Percentiles rank a stretch among this genome's conserved stretches.
Evolutionary conservation across 2,888 invertebrate genomes (phyloP).

Genomic region (Xestia sexstrigata): DNA sequence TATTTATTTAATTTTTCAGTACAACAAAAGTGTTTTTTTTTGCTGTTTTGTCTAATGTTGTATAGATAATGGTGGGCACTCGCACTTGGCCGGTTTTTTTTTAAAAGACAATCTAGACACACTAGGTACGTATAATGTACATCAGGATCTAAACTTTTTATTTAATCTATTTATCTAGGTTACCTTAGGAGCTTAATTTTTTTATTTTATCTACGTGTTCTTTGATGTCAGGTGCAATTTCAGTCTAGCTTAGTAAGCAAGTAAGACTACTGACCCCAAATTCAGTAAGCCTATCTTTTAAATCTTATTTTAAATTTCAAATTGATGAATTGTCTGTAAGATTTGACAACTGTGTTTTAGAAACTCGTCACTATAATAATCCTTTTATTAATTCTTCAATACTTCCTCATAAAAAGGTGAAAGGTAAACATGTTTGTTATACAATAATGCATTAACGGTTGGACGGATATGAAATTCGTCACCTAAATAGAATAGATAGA

Average conservation of each 20-base stretch:
- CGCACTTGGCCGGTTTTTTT: conserved; percentile 2
- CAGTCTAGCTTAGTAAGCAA: not conserved
- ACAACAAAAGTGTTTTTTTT: too few relatives aligned
- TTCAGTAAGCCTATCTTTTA: not conserved
- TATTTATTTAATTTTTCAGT: too few relatives aligned
- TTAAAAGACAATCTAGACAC: conserved; percentile 12
- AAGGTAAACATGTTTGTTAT: conserved; percentile 22
- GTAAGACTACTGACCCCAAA: not conserved
- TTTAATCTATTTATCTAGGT: not conserved
- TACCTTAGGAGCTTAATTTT: not conserved
- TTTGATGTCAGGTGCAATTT: not conserved
- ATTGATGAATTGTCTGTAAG: not conserved
- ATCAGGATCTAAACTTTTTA: not conserved
- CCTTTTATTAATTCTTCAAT: not conserved
- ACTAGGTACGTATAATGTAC: conserved; percentile 11
- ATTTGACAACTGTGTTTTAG: not conserved
- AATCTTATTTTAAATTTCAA: not conserved
- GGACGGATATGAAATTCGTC: not conserved
- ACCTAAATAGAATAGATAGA: not conserved
- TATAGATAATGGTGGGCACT: too few relatives aligned
- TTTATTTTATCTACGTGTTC: not conserved
- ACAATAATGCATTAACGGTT: not conserved
- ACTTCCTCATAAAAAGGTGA: not conserved
- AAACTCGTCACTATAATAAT: not conserved
- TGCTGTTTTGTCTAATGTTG: too few relatives aligned